Base-by-base conservation (phyloP, 2,888 invertebrate species). In the Nineta flava region DNA sequence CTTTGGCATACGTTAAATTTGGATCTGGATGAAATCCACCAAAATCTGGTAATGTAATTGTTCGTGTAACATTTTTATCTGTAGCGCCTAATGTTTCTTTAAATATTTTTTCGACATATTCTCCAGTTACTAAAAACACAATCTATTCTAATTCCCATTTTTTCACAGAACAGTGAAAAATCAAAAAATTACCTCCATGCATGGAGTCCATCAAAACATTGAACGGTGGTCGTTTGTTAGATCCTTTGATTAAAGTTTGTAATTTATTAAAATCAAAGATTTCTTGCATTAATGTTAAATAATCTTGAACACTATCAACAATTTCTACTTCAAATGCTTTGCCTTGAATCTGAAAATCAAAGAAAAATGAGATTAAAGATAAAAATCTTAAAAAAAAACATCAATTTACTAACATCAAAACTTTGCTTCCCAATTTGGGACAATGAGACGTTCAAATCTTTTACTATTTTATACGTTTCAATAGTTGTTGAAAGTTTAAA, bases 1-100 rank as follows among this genome's bases (percentile, higher is more conserved):
- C 79, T 55, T 76, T 76, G 48, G 87, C 88, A 64, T 90, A 88
- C 1, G 87, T 87, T 51, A 88, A 75, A 73, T 99, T 99, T 16
- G 99, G 99, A 74, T 99, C 99, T 0, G 99, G 99, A 69, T 90
- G 93, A 52, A 84, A 76, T 34, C 95, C 95, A 2, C 97, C 97
- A 66, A 99, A 99, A 71, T 99, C 96, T 55, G 87, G 85, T 50
- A 95, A 69, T 0, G 95, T 92, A 1, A 74, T 76, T 41, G 81
- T 79, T 55, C 90, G 83, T 0, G 90, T 79, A 5, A 87, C 80
- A 60, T 78, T 82, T 40, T 74, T 69, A 2, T 76, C 71, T 2
- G 77, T 68, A 0, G 91, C 85, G 0, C 88, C 87, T 42, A 99
- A 71, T 62, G 91, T 88, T 43, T 87, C 80, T 10, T 87, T 69